phyloP scores from a whole-genome alignment of 2,888 invertebrate species.

The Biston betularia region DNA sequence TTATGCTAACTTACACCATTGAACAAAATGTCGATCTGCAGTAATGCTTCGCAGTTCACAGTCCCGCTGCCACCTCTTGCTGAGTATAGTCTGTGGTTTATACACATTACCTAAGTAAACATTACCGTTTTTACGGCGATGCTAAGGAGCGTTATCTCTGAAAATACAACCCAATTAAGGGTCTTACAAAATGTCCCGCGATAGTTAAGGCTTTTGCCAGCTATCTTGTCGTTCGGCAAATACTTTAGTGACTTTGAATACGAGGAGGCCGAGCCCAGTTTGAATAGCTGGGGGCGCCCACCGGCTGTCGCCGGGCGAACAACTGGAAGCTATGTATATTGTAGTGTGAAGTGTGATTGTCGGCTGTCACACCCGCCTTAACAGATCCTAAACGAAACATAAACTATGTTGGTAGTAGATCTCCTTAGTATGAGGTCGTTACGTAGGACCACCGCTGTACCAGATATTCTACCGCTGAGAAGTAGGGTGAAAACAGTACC shows the following conservation, averaged over 20 bases:
- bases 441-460: too few relatives aligned
- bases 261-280: not conserved
- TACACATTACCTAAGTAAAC: slow-evolving; percentile 36
- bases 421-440: too few relatives aligned
- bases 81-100: slow-evolving; percentile 10
- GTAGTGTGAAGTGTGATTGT: too few relatives aligned
- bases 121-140: slow-evolving; percentile 27
- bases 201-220: slow-evolving; percentile 8
- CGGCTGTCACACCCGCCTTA: too few relatives aligned
- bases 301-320: too few relatives aligned
- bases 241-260: slow-evolving; percentile 3
- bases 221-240: not conserved
- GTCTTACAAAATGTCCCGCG: slow-evolving; percentile 25
- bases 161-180: slow-evolving; percentile 38
- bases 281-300: not conserved
- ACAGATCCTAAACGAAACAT: too few relatives aligned
- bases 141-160: slow-evolving; percentile 34
- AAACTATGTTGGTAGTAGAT: too few relatives aligned
- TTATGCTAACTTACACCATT: too few relatives aligned
- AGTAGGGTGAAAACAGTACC: too few relatives aligned
- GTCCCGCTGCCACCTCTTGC: not conserved
- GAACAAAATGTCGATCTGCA: too few relatives aligned
- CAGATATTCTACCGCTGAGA: too few relatives aligned
- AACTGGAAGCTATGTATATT: too few relatives aligned
- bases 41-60: not conserved